Evolutionary conservation across 2,113 vertebrate species (phyloP), one percentile per base, ranked within the genome.

Genomic region (Notechis scutatus): DNA sequence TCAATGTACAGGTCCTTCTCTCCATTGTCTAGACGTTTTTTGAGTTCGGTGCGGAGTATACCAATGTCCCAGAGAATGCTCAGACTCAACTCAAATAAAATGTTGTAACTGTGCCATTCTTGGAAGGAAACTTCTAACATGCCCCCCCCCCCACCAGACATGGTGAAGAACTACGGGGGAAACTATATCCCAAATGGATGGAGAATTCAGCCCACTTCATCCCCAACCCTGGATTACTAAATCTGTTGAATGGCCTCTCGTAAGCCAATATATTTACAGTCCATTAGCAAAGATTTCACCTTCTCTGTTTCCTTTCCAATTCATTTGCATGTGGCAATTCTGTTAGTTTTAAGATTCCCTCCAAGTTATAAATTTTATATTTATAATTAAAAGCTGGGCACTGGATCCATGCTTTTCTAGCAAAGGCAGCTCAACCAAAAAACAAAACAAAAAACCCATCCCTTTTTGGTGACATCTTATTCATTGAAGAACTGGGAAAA

Each of bases 401-500:
- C 90, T 89, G 10, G 15, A 86, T 93, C 85, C 55, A 59, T 86
- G 57, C 47, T 90, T 91, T 87, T 92, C 90, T 93, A 90, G 5
- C 0, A 59, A 92, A 92, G 64, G 56, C 90, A 89, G 52, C 57
- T 94, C 91, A 95, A 85, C 90, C 52, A 2, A 52, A 18, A 93
- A 89, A 94, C n/a, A 93, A 7, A 20, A 42, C 42, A 7, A 20
- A 20, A 18, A 64, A 12, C 0, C 12, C 61, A 64, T 2, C n/a
- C 64, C 29, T n/a, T 2, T 96, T 59, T 64, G 29, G 11, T 93
- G 92, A 92, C 52, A 5, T 29, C 85, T 89, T 94, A 74, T 93
- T 95, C 92, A 94, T 85, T 21, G 89, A 64, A 23, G 50, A 89
- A 94, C 89, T 74, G 69, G 92, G 93, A 87, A 95, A 95, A 95